Evolutionary conservation across 2,888 invertebrate species (phyloP).

Genomic region (Osmoderma eremita): DNA sequence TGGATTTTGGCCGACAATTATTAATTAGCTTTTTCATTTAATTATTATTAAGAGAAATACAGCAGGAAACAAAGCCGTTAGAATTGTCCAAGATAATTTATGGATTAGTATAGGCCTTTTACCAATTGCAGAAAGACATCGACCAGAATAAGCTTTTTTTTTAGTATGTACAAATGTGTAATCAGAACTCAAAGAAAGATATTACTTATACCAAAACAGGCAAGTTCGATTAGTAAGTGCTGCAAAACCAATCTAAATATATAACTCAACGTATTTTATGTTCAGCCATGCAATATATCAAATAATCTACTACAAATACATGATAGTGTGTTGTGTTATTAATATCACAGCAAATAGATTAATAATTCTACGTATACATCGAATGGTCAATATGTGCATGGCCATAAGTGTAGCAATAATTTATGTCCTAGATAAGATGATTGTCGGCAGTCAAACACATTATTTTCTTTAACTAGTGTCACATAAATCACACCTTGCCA

Average conservation of each 20-base stretch:
- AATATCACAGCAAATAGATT: slow-evolving; percentile 20
- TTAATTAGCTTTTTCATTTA: too few relatives aligned
- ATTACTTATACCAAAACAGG: too few relatives aligned
- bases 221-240: too few relatives aligned
- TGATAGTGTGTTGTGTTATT: slow-evolving; percentile 20
- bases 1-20: too few relatives aligned
- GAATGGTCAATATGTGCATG: slow-evolving; percentile 17
- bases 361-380: slow-evolving; percentile 28
- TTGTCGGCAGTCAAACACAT: slow-evolving; percentile 26
- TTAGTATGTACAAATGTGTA: too few relatives aligned
- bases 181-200: too few relatives aligned
- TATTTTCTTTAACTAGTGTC: slow-evolving; percentile 24
- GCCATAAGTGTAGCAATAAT: slow-evolving; percentile 26
- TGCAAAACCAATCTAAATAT: not conserved
- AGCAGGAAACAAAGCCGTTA: too few relatives aligned
- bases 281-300: slow-evolving; percentile 14
- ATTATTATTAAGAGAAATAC: too few relatives aligned
- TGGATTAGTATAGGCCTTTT: too few relatives aligned
- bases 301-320: slow-evolving; percentile 10
- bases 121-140: too few relatives aligned
- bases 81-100: too few relatives aligned
- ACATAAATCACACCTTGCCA: slow-evolving; percentile 23
- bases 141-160: too few relatives aligned
- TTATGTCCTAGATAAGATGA: slow-evolving; percentile 26
- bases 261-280: slow-evolving; percentile 1